Base-by-base conservation (phyloP, 2,113 vertebrate genomes). In the Chaetorhynchus papuensis region DNA sequence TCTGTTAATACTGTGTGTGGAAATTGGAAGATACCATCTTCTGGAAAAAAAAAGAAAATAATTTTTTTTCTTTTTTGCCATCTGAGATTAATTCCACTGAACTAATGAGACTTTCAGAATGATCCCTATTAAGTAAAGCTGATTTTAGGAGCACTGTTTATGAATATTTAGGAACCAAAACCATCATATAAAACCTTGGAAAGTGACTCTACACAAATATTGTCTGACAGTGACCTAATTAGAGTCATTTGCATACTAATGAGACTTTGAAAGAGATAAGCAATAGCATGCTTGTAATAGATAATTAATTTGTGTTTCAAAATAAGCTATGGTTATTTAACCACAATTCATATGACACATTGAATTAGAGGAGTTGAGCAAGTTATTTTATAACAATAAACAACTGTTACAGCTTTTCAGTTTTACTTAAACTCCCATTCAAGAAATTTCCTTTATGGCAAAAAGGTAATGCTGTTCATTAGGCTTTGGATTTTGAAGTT, bases 221-320 rank as follows among this genome's bases (percentile, higher is more conserved):
- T 96, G 94, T 97, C 96, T 98, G 97, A 97, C 97, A 97, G 96
- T 98, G 98, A 98, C 98, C 98, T 98, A 98, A 98, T 98, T 98
- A 98, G 95, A 98, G 59, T 97, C 26, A 98, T 98, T 98, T 98
- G 97, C 98, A 98, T 98, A 97, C 89, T 98, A 98, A 98, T 98
- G 91, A 98, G 97, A 97, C 96, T 98, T 97, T 97, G 96, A 97
- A 97, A 94, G 86, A 94, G 96, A 98, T 98, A 98, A 98, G 97
- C 86, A 97, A 97, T 97, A 97, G 94, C 93, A 97, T 82, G 94
- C 95, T 98, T 97, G 97, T 97, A 98, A 97, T 96, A 98, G 97
- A 98, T 98, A 98, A 98, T 98, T 98, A 98, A 98, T 97, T 98
- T 98, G 84, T 98, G 96, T 97, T 98, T 98, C 97, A 97, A 97